Evolutionary conservation across 2,888 invertebrate species (phyloP).

Genomic region (Globia sparganii): DNA sequence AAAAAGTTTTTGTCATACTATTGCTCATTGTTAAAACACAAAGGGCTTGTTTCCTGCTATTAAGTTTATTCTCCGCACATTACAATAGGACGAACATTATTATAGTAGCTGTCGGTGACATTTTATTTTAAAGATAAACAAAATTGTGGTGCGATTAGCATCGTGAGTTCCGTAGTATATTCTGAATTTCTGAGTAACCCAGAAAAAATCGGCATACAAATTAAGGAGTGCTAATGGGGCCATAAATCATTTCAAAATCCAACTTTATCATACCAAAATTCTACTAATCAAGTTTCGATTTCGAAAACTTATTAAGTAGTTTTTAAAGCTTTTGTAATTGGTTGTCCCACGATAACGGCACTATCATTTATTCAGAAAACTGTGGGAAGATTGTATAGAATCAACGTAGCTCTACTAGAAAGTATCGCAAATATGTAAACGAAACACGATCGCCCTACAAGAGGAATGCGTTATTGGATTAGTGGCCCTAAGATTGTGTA

Average conservation of each 20-base stretch:
- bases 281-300: constrained; percentile 24
- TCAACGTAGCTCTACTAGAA: constrained; percentile 42
- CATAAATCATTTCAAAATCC: constrained; percentile 15
- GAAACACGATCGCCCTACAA: constrained; percentile 56
- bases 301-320: background rate
- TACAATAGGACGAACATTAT: constrained; percentile 62
- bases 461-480: constrained; percentile 83
- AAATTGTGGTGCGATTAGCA: constrained; percentile 8
- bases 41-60: constrained; percentile 86
- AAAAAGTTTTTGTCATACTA: constrained; percentile 85
- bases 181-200: constrained; percentile 11
- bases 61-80: constrained; percentile 77
- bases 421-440: constrained; percentile 29
- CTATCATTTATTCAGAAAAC: constrained; percentile 16
- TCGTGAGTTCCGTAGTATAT: background rate
- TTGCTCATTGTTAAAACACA: constrained; percentile 86
- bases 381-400: constrained; percentile 28
- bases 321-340: constrained; percentile 21
- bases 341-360: constrained; percentile 34
- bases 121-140: constrained; percentile 49
- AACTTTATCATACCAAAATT: constrained; percentile 4
- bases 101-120: constrained; percentile 45
- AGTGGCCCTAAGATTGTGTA: constrained; percentile 76
- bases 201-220: constrained; percentile 21
- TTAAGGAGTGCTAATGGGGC: background rate